Evolutionary conservation across 2,888 invertebrate genomes (phyloP), one percentile per base, ranked within the genome.

Genomic region (Eupithecia insigniata): DNA sequence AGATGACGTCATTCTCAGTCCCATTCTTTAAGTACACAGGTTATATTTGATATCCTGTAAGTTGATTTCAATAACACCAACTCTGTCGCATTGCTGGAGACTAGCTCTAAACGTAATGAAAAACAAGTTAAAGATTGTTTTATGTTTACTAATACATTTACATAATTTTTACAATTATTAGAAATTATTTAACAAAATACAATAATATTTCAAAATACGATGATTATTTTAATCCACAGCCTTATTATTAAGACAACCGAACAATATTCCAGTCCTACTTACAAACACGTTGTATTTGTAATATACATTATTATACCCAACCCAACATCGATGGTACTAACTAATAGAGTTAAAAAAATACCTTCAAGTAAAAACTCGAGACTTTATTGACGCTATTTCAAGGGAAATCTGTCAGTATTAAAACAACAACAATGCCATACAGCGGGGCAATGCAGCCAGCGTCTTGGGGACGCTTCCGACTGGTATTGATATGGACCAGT

Each of bases 201-300:
- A 60, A 30, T 60, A 28, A 18, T 62, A 3, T 34, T 61, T 61
- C n/a, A 16, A 7, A 61, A 61, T 32, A 61, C 18, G 18, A 30
- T 32, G 0, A 51, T 51, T 32, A 61, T 32, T 14, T 34, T 0
- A 30, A 60, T 30, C 34, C 62, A 62, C 62, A 62, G 62, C 62
- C 62, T 34, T 62, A 32, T 62, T 62, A 34, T 62, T 62, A 22
- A 62, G n/a, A 61, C 62, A 62, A 62, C 62, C 62, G 12, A 61
- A n/a, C 30, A 34, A 34, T 62, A 34, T 30, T 30, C 60, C 30
- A 55, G 55, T 26, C 26, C 55, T n/a, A 22, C 22, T 10, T 22
- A 51, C 51, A 55, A 26, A 55, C 26, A 55, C 55, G 14, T 55
- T 55, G 10, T 55, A 55, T 51, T 51, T 51, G 10, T 51, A 26